phyloP scores from a whole-genome alignment of 2,888 invertebrate species.

The Drosophila limbata region DNA sequence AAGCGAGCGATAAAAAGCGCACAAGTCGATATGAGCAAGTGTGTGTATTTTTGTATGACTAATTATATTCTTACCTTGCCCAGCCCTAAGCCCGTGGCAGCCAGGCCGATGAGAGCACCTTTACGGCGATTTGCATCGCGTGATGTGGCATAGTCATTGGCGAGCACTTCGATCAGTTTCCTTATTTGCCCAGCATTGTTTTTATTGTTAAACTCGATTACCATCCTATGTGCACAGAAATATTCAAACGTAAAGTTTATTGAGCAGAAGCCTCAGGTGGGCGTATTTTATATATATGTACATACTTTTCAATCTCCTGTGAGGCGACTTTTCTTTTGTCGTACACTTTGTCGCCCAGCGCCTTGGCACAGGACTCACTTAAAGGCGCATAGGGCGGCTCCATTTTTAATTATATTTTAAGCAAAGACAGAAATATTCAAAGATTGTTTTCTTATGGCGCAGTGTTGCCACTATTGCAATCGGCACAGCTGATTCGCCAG shows the following conservation, averaged over 20 bases:
- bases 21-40: neutral
- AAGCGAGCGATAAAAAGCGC: conserved; percentile 8
- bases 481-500: conserved; percentile 21
- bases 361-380: conserved; percentile 97
- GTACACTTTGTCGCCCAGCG: conserved; percentile 98
- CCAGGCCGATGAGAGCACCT: conserved; percentile 98
- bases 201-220: conserved; percentile 94
- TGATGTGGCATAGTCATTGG: conserved; percentile 96
- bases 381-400: conserved; percentile 91
- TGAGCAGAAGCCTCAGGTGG: conserved; percentile 4
- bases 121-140: conserved; percentile 97
- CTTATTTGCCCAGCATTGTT: conserved; percentile 95
- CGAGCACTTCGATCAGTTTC: conserved; percentile 93
- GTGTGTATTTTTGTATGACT: conserved; percentile 44
- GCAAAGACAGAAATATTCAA: conserved; percentile 6
- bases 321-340: conserved; percentile 99
- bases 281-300: conserved; percentile 73
- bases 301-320: conserved; percentile 98
- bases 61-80: conserved; percentile 91
- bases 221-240: conserved; percentile 90
- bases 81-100: conserved; percentile 98
- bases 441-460: conserved; percentile 21
- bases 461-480: conserved; percentile 29
- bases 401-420: conserved; percentile 56
- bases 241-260: conserved; percentile 1